A percentile compares a stretch with the other conserved stretches of the same genome.
These are phyloP conservation scores for Folsomia manolachei DNA, from an alignment of 2,888 invertebrate genomes.

Conservation along the genomic window DNA sequence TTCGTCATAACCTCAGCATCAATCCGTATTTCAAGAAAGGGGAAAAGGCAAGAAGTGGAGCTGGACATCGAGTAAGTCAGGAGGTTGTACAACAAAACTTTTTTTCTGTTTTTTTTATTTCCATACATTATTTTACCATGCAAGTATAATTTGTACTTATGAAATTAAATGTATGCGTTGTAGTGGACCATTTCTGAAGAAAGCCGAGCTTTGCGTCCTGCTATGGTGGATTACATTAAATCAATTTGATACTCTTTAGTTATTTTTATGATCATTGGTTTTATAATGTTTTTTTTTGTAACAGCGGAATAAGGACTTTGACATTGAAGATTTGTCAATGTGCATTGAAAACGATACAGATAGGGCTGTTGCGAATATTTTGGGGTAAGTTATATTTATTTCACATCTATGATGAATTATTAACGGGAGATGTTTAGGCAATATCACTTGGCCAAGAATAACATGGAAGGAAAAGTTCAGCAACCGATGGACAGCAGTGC, in stretches of 20 bases:
- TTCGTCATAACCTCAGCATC: slow-evolving; percentile 84
- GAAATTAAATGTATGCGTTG: too few relatives aligned
- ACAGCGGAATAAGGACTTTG: slow-evolving; percentile 28
- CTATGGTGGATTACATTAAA: slow-evolving; percentile 20
- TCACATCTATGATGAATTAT: not conserved
- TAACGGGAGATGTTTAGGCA: slow-evolving; percentile 1
- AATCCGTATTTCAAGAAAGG: slow-evolving; percentile 89
- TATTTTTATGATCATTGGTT: not conserved
- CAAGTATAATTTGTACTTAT: too few relatives aligned
- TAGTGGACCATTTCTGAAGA: slow-evolving; percentile 73
- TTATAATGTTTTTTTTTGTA: not conserved
- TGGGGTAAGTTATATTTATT: slow-evolving; percentile 20
- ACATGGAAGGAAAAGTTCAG: slow-evolving; percentile 1
- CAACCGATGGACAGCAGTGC: too few relatives aligned
- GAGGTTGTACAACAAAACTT: too few relatives aligned
- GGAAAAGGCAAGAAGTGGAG: slow-evolving; percentile 78
- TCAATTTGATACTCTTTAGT: slow-evolving; percentile 2
- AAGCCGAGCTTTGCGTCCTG: slow-evolving; percentile 40
- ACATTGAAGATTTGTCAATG: slow-evolving; percentile 25
- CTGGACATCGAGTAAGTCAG: slow-evolving; percentile 85
- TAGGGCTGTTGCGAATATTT: slow-evolving; percentile 34
- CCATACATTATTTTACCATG: too few relatives aligned
- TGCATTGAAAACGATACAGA: slow-evolving; percentile 38
- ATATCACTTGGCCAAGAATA: slow-evolving; percentile 19
- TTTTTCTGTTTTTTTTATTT: too few relatives aligned